Conservation (phyloP, 2,888 invertebrate species). For the Diloba caeruleocephala region DNA sequence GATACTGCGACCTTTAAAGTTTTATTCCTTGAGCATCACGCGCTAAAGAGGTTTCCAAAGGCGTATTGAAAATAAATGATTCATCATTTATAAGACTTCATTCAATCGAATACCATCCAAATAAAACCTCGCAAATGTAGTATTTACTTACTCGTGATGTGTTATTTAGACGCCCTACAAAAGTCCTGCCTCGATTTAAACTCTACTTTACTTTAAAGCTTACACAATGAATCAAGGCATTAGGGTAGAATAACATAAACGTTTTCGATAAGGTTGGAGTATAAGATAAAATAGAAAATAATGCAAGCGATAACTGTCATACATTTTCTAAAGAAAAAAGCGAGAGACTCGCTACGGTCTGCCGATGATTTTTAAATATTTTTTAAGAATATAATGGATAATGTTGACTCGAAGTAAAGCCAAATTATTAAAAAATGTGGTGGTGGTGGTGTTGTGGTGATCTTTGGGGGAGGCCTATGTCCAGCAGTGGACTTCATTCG, state of each 20-base stretch:
- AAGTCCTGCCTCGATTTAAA: conserved; percentile 16
- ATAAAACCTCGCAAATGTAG: background rate
- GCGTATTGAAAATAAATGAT: too few relatives aligned
- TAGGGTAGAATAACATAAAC: conserved; percentile 17
- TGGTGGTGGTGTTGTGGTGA: too few relatives aligned
- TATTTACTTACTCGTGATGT: background rate
- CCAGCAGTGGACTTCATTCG: too few relatives aligned
- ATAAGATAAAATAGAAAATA: conserved; percentile 27
- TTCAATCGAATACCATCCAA: background rate
- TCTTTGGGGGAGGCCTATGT: too few relatives aligned
- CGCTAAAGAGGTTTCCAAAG: too few relatives aligned
- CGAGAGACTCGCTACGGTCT: too few relatives aligned
- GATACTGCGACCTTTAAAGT: too few relatives aligned
- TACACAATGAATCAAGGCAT: conserved; percentile 37
- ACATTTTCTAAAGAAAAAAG: background rate
- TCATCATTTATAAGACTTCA: background rate
- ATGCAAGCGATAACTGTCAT: conserved; percentile 11
- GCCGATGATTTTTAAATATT: background rate
- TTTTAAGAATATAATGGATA: too few relatives aligned
- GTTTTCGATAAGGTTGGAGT: conserved; percentile 23
- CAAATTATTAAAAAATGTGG: too few relatives aligned
- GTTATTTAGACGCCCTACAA: conserved; percentile 5
- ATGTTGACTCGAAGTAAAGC: too few relatives aligned
- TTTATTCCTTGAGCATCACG: too few relatives aligned
- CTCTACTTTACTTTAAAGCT: conserved; percentile 23